Evolutionary conservation across 1,140 invertebrate genomes (phyloP).

Genomic region (Protaetia brevitarsis): DNA sequence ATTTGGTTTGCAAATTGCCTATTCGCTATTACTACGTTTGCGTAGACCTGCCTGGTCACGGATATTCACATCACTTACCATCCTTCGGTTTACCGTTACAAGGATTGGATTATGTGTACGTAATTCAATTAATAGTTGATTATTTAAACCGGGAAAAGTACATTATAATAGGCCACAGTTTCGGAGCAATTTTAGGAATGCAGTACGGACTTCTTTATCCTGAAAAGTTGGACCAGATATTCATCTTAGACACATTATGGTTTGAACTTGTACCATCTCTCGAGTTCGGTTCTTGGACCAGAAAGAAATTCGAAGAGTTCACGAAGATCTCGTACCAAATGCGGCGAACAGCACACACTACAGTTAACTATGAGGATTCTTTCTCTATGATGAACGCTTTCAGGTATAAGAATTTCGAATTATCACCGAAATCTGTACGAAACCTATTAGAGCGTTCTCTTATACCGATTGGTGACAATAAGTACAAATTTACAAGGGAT

Average conservation of each 20-base stretch:
- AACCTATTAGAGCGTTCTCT: neutral
- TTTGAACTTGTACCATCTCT: neutral
- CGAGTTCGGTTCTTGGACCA: neutral
- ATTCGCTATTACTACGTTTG: neutral
- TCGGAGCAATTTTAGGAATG: neutral
- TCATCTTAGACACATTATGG: neutral
- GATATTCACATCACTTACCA: neutral
- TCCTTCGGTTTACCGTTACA: neutral
- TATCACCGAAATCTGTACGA: neutral
- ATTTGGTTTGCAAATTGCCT: neutral
- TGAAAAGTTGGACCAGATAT: neutral
- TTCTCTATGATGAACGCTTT: neutral
- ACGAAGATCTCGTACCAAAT: neutral
- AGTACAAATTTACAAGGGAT: neutral
- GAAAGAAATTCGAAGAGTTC: neutral
- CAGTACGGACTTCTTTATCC: neutral
- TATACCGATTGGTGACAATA: neutral
- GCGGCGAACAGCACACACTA: neutral
- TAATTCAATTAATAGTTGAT: neutral
- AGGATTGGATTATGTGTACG: neutral
- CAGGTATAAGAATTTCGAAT: neutral
- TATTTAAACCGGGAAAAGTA: neutral
- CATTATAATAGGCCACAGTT: neutral
- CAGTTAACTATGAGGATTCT: neutral
- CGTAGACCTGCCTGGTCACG: constrained; percentile 6